These are phyloP conservation scores for Ditula angustiorana DNA, from an alignment of 2,888 invertebrate species.

Conservation along the genomic window DNA sequence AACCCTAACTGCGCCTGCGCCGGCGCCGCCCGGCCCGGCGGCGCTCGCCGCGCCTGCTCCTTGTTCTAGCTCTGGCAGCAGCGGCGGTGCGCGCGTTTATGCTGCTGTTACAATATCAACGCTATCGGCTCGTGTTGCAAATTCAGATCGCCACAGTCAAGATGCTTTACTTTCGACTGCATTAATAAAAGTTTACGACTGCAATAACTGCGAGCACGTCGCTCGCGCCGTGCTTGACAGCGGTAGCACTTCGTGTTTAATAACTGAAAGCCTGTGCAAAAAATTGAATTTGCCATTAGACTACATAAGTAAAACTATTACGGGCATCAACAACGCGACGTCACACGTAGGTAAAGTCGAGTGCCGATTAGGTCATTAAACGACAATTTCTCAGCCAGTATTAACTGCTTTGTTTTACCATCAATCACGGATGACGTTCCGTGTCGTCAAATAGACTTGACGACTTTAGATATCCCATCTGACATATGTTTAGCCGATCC, in stretches of 20 bases:
- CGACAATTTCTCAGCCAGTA: constrained; percentile 15
- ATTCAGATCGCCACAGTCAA: not conserved
- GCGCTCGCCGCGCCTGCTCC: not conserved
- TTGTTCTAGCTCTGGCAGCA: not conserved
- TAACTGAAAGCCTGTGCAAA: constrained; percentile 13
- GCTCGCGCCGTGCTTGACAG: constrained; percentile 37
- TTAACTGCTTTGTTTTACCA: constrained; percentile 45
- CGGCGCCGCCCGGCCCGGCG: not conserved
- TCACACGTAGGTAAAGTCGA: constrained; percentile 39
- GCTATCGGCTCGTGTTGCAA: not conserved
- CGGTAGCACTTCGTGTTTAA: constrained; percentile 30
- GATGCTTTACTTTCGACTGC: constrained; percentile 30
- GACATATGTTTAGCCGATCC: constrained; percentile 45
- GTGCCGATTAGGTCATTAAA: constrained; percentile 35
- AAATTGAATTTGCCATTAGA: constrained; percentile 29
- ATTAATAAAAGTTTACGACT: constrained; percentile 36
- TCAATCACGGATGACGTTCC: constrained; percentile 42
- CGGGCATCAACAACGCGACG: constrained; percentile 41
- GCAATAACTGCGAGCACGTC: constrained; percentile 24
- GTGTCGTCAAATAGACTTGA: constrained; percentile 31
- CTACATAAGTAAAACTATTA: constrained; percentile 33
- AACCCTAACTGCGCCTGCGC: not conserved
- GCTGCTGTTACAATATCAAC: not conserved
- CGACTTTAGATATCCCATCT: constrained; percentile 41
- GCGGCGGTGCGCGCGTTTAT: not conserved